Conservation (phyloP, 2,888 invertebrate species). For the Tanytarsus gracilentus region DNA sequence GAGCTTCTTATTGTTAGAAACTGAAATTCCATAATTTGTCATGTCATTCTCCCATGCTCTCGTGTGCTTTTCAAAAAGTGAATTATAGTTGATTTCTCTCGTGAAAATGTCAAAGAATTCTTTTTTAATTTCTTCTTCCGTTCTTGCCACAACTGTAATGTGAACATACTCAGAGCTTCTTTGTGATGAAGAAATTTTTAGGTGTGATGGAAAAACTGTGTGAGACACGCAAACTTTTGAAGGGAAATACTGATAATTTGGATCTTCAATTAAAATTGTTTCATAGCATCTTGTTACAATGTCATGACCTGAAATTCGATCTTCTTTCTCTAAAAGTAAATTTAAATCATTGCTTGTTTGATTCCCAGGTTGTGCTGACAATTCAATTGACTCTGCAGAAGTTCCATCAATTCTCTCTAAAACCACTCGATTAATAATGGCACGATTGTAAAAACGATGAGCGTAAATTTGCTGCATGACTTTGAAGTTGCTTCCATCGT, state of each 20-base stretch:
- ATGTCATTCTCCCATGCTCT: constrained; percentile 6
- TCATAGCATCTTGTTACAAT: constrained; percentile 40
- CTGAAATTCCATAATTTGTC: constrained; percentile 12
- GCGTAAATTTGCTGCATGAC: constrained; percentile 38
- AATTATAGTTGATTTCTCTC: neutral
- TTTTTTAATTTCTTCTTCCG: constrained; percentile 5
- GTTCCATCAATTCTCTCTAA: constrained; percentile 29
- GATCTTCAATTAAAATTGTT: constrained; percentile 44
- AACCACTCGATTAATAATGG: constrained; percentile 40
- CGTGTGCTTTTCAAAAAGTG: neutral
- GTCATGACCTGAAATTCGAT: neutral
- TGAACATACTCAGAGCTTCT: constrained; percentile 36
- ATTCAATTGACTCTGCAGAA: constrained; percentile 22
- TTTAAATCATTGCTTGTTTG: constrained; percentile 2
- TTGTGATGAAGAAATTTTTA: constrained; percentile 46
- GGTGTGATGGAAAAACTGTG: constrained; percentile 45
- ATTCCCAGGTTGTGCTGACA: constrained; percentile 30
- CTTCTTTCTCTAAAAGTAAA: neutral
- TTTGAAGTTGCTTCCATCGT: constrained; percentile 13
- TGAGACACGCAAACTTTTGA: constrained; percentile 45
- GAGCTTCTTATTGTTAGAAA: constrained; percentile 31
- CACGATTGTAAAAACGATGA: constrained; percentile 42
- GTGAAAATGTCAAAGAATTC: neutral
- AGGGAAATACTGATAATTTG: constrained; percentile 41
- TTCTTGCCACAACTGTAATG: constrained; percentile 11